Conservation (phyloP, 2,113 vertebrate species). For the Halichoerus grypus region DNA sequence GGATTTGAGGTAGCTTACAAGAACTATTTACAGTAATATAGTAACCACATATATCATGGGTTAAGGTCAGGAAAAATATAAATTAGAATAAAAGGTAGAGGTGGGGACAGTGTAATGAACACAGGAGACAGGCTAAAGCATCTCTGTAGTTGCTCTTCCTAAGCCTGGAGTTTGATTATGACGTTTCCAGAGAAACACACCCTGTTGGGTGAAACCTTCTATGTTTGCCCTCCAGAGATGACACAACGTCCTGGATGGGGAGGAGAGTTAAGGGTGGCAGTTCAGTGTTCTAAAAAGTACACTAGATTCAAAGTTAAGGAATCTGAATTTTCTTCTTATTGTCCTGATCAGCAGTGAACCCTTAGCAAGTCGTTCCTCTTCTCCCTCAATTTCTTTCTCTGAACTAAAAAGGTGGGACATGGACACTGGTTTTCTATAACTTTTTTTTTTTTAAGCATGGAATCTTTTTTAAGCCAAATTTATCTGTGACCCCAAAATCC, state of each 20-base stretch:
- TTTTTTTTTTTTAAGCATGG: not conserved
- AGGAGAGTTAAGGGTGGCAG: not conserved
- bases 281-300: not conserved
- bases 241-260: too few species aligned
- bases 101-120: not conserved
- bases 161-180: not conserved
- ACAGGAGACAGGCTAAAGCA: too few species aligned
- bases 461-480: not conserved
- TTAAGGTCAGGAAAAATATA: not conserved
- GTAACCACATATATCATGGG: not conserved
- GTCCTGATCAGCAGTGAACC: not conserved
- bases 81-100: not conserved
- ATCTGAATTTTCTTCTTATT: not conserved
- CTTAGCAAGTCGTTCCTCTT: not conserved
- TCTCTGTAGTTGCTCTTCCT: not conserved
- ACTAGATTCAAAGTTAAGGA: not conserved
- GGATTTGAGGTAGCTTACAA: not conserved
- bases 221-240: not conserved
- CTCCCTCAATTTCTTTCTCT: not conserved
- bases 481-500: not conserved
- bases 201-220: not conserved
- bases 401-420: not conserved
- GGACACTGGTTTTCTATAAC: not conserved
- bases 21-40: not conserved
- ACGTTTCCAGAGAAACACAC: not conserved